phyloP scores from a whole-genome alignment of 1,140 invertebrate genomes.

The Rhagoletis pomonella region DNA sequence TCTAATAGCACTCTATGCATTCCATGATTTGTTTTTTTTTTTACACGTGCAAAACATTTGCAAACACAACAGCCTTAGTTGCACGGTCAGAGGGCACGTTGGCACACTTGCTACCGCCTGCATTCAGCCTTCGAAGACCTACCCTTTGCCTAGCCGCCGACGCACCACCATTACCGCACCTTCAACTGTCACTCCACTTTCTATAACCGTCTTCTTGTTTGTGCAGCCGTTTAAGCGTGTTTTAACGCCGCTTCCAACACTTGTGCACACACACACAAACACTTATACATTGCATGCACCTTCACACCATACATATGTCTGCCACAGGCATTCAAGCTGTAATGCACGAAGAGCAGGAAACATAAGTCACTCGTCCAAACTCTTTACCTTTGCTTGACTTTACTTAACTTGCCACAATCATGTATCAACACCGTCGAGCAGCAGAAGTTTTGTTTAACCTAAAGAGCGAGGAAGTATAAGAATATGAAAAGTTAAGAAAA shows the following conservation, averaged over 20 bases:
- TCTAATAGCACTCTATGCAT: neutral
- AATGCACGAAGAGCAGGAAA: neutral
- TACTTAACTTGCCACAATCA: constrained; percentile 43
- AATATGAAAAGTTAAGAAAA: constrained; percentile 13
- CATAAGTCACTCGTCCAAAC: constrained; percentile 20
- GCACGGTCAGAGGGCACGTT: neutral
- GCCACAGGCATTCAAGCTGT: neutral
- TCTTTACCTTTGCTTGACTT: constrained; percentile 38
- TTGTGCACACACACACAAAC: neutral
- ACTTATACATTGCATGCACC: neutral
- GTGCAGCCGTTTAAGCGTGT: constrained; percentile 44
- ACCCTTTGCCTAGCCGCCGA: neutral
- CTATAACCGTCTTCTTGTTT: neutral
- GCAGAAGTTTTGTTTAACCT: constrained; percentile 10
- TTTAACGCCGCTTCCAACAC: constrained; percentile 21
- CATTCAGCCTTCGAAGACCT: neutral
- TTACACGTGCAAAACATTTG: constrained; percentile 1
- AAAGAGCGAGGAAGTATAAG: neutral
- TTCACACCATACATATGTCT: neutral
- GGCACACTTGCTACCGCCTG: neutral
- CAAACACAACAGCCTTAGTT: neutral
- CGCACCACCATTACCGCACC: neutral
- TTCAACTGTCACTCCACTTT: neutral
- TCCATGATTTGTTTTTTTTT: neutral
- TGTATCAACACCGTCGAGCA: constrained; percentile 11